Evolutionary conservation across 2,113 vertebrate genomes (phyloP).

Genomic region (Daphoenositta chrysoptera): DNA sequence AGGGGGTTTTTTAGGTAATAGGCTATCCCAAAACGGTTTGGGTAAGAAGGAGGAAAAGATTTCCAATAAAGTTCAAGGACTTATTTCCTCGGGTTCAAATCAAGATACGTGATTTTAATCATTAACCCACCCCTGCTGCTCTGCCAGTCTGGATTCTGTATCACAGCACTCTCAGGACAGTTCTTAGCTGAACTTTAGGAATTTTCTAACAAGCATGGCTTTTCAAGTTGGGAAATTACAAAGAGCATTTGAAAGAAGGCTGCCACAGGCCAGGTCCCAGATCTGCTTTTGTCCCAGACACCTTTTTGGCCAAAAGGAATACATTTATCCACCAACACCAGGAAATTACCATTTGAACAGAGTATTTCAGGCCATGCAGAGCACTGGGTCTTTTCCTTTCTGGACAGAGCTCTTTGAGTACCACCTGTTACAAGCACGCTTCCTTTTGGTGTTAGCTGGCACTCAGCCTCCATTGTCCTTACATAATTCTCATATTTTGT

Average conservation of each 20-base stretch:
- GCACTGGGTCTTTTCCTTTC: background rate
- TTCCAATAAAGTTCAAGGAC: background rate
- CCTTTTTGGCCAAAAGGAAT: background rate
- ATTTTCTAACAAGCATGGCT: background rate
- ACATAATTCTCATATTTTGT: background rate
- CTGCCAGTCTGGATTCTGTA: background rate
- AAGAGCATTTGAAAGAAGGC: background rate
- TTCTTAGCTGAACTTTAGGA: background rate
- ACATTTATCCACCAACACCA: background rate
- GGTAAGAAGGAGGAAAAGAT: background rate
- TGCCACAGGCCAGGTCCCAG: background rate
- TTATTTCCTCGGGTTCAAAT: background rate
- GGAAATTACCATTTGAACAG: background rate
- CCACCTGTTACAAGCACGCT: background rate
- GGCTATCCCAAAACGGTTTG: background rate
- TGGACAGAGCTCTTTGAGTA: background rate
- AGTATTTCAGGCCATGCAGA: background rate
- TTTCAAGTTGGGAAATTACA: background rate
- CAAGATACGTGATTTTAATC: background rate
- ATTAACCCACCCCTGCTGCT: background rate
- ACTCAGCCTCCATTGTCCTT: background rate
- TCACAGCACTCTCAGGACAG: background rate
- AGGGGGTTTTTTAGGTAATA: background rate
- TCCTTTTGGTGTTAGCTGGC: background rate
- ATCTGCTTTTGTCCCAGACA: background rate